Evolutionary conservation across 2,888 invertebrate genomes (phyloP).

Genomic region (Dicyrtoma fusca): DNA sequence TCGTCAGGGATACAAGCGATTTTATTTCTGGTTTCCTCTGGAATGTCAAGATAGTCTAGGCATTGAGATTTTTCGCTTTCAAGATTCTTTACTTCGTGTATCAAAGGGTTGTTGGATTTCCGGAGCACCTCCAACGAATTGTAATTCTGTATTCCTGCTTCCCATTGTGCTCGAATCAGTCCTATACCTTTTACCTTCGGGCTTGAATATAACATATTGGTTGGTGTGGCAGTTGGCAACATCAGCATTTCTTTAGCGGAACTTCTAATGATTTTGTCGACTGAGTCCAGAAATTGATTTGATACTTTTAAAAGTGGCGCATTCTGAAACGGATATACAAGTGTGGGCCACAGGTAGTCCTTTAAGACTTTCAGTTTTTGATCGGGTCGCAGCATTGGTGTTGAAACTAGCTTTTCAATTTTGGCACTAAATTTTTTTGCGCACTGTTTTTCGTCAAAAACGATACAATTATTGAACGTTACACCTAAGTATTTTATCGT

Average conservation of each 20-base stretch:
- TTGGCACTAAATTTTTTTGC: neutral
- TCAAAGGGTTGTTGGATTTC: no score
- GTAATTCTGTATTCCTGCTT: neutral
- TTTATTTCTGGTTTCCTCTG: no score
- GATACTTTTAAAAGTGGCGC: neutral
- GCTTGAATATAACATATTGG: no score
- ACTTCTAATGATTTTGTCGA: neutral
- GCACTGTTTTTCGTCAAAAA: neutral
- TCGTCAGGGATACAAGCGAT: no score
- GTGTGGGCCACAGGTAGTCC: conserved; percentile 4
- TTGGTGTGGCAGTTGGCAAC: no score
- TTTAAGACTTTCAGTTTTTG: no score
- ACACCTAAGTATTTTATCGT: neutral
- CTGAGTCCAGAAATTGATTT: neutral
- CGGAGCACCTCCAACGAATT: neutral
- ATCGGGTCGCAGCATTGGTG: neutral
- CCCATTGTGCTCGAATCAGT: conserved; percentile 4
- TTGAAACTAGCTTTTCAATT: neutral
- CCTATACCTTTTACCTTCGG: conserved; percentile 15
- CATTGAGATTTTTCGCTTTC: no score
- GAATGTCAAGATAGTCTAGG: no score
- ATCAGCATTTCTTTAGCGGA: neutral
- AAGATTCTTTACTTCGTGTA: no score
- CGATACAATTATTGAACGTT: neutral
- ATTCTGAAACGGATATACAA: neutral